Conservation (phyloP, 2,113 vertebrate species). For the Psilopogon haemacephalus region DNA sequence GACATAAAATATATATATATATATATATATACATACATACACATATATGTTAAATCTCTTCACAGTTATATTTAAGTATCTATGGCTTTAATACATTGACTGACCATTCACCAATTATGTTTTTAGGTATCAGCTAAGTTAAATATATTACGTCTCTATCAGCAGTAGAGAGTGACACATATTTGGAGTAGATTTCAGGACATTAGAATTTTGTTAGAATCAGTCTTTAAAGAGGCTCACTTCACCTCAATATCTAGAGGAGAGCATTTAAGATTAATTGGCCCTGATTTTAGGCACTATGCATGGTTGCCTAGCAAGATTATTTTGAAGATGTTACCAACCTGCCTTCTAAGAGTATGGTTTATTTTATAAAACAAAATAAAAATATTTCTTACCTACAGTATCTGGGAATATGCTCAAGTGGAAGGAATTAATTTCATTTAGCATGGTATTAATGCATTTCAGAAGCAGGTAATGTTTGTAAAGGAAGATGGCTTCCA, state of each 20-base stretch:
- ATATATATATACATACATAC: no score
- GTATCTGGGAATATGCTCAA: neutral
- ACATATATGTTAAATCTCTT: no score
- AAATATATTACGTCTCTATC: rapidly evolving
- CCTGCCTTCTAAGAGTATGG: no score
- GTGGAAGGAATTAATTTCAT: neutral
- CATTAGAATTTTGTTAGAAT: no score
- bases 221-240: neutral
- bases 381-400: neutral
- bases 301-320: neutral
- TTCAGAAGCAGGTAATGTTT: neutral
- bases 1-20: neutral
- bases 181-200: neutral
- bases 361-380: neutral
- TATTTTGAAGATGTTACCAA: neutral
- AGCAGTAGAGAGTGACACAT: neutral
- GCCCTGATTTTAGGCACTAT: neutral
- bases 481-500: neutral
- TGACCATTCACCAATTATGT: neutral
- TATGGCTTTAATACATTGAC: neutral
- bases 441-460: neutral
- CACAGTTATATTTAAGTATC: neutral
- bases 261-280: neutral
- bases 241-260: neutral
- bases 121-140: neutral